Evolutionary conservation across 2,797 vertebrate genomes (phyloP).

Genomic region (Myotis planiceps): DNA sequence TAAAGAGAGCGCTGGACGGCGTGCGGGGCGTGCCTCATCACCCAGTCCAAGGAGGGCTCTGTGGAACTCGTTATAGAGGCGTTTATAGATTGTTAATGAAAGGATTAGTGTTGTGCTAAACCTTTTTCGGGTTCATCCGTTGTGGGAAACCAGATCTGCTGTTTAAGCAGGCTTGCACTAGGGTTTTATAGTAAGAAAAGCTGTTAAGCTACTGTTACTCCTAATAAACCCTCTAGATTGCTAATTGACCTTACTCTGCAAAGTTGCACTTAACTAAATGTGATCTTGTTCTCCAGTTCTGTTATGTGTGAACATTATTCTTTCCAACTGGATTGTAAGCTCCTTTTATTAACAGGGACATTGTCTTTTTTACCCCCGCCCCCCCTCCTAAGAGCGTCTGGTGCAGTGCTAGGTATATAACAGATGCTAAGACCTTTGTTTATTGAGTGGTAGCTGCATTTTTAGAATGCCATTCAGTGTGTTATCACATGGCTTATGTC

Average conservation of each 20-base stretch:
- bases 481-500: neutral
- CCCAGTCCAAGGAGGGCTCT: slow-evolving; percentile 78
- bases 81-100: slow-evolving; percentile 81
- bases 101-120: slow-evolving; percentile 82
- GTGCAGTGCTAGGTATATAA: neutral
- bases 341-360: neutral
- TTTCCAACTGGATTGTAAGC: neutral
- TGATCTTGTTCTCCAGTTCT: neutral
- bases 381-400: neutral
- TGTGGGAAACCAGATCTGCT: slow-evolving; percentile 73
- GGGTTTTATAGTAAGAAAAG: slow-evolving; percentile 29
- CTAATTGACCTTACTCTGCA: slow-evolving; percentile 43
- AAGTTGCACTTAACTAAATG: slow-evolving; percentile 15
- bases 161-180: slow-evolving; percentile 56
- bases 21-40: slow-evolving; percentile 62
- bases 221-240: slow-evolving; percentile 56
- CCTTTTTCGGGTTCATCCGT: slow-evolving; percentile 78
- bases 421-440: neutral
- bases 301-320: neutral
- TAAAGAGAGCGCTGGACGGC: slow-evolving; percentile 69
- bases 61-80: slow-evolving; percentile 80
- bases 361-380: neutral
- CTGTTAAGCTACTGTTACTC: slow-evolving; percentile 58
- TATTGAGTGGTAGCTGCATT: neutral
- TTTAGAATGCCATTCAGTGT: neutral